Percentiles rank a stretch among this genome's conserved stretches.
phyloP scores from a whole-genome alignment of 53 echinoderm and acorn worm genomes.

The Echinarachnius parma region DNA sequence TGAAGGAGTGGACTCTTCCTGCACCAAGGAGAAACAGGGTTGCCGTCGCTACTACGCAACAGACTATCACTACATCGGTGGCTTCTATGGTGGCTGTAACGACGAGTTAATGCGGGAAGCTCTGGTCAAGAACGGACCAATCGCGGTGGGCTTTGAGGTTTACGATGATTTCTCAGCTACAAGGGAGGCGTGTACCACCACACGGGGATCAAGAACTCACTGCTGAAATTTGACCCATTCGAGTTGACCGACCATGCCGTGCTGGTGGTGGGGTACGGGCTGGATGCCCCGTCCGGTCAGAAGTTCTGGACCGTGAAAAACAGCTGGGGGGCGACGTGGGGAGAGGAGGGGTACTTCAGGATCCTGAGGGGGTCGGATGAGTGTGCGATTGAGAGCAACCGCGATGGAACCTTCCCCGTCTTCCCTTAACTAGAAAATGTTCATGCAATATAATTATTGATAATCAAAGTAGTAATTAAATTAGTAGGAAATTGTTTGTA shows the following conservation, averaged over 20 bases:
- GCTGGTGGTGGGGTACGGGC: slow-evolving; percentile 81
- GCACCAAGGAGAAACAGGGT: slow-evolving; percentile 36
- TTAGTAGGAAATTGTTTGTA: too few relatives aligned
- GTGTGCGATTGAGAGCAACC: slow-evolving; percentile 75
- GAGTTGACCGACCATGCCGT: slow-evolving; percentile 88
- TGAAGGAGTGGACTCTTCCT: slow-evolving; percentile 59
- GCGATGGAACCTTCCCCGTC: slow-evolving; percentile 76
- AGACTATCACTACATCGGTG: slow-evolving; percentile 79
- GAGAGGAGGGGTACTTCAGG: slow-evolving; percentile 83
- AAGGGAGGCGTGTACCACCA: slow-evolving; percentile 87
- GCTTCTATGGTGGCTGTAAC: slow-evolving; percentile 91
- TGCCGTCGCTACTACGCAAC: slow-evolving; percentile 89
- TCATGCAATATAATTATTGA: too few relatives aligned
- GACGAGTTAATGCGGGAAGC: slow-evolving; percentile 80
- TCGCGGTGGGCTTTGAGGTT: slow-evolving; percentile 80
- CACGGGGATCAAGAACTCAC: slow-evolving; percentile 33
- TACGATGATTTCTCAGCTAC: slow-evolving; percentile 73
- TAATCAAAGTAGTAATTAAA: too few relatives aligned
- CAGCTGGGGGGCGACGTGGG: slow-evolving; percentile 89
- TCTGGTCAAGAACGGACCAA: slow-evolving; percentile 81
- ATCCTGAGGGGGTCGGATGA: slow-evolving; percentile 79
- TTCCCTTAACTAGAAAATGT: too few relatives aligned
- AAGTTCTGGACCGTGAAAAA: slow-evolving; percentile 90
- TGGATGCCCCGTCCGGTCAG: slow-evolving; percentile 56
- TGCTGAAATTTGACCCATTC: slow-evolving; percentile 68